Evolutionary conservation across 2,888 invertebrate genomes (phyloP).

Genomic region (Apodemia duryi): DNA sequence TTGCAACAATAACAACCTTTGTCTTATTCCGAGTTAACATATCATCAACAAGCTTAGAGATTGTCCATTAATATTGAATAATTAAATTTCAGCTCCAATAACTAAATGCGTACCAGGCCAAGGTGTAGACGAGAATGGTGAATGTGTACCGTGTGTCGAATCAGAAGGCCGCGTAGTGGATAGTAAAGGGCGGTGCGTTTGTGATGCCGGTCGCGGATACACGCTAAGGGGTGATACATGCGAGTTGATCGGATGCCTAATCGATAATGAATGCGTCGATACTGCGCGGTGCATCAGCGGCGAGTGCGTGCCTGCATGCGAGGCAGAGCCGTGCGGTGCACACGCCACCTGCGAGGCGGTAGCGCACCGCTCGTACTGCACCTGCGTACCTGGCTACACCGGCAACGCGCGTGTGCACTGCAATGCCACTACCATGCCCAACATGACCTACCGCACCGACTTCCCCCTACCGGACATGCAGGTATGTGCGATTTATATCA

Average conservation of each 20-base stretch:
- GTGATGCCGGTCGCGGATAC: conserved; percentile 88
- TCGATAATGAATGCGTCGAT: conserved; percentile 87
- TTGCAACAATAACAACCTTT: not conserved
- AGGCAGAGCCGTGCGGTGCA: conserved; percentile 84
- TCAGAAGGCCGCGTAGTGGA: conserved; percentile 87
- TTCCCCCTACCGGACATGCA: conserved; percentile 92
- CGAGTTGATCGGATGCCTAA: conserved; percentile 85
- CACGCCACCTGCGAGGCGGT: conserved; percentile 88
- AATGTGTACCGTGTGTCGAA: conserved; percentile 86
- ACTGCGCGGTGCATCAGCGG: conserved; percentile 87
- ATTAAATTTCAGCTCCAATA: conserved; percentile 52
- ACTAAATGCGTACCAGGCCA: conserved; percentile 88
- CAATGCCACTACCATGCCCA: conserved; percentile 66
- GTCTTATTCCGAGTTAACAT: not conserved
- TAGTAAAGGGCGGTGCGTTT: conserved; percentile 88
- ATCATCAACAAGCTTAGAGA: not conserved
- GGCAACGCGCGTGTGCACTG: conserved; percentile 88
- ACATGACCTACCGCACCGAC: conserved; percentile 82
- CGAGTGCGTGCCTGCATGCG: conserved; percentile 90
- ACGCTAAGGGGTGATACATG: conserved; percentile 89
- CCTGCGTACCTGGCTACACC: conserved; percentile 86
- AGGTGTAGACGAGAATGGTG: conserved; percentile 86
- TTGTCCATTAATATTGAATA: not conserved
- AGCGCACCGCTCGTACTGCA: conserved; percentile 87
- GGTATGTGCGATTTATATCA: conserved; percentile 37